Base-by-base conservation (phyloP, 2,888 invertebrate genomes). In the Clistopyga incitator region DNA sequence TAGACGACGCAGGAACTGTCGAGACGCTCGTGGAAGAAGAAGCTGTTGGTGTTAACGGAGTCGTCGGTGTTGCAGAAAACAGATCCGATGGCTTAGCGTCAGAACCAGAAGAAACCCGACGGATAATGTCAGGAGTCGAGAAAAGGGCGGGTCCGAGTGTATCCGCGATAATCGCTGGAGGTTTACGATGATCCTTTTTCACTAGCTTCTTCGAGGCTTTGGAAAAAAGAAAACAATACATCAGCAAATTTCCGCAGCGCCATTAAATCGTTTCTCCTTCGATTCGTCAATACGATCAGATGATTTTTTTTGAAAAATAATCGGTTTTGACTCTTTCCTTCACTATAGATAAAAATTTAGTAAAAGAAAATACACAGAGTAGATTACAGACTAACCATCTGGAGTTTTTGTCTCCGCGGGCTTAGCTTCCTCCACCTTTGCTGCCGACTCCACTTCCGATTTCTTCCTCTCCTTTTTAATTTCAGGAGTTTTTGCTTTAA, bases 81-180 rank as follows among this genome's bases (percentile, higher is more conserved):
- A 8, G 18, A 20, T 64, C 64, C 1, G 64, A 64, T 10, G 64
- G 89, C 91, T 92, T 91, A 2, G 91, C 86, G 89, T 95, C 95
- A 61, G 90, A 92, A 76, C 94, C 94, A 59, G 94, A 94, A 75
- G 95, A 94, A 18, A 96, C 96, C 88, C 96, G 94, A 88, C 96
- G 94, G 80, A 97, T 96, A 75, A 97, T 96, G 94, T 97, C 97
- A 23, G 97, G 97, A 56, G 96, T 95, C 6, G 97, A 97, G 92
- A 97, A 97, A 80, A 97, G 92, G 50, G 96, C 96, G 80, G 97
- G 94, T 3, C 94, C 94, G 50, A 94, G 85, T 45, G 93, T 90
- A 79, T 94, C 94, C 0, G 94, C 94, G 64, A 95, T 94, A 89
- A 95, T 95, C 18, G 95, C 94, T 20, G 95, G 95, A 42, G 95